phyloP scores from a whole-genome alignment of 2,888 invertebrate genomes.

The Phengaris arion region DNA sequence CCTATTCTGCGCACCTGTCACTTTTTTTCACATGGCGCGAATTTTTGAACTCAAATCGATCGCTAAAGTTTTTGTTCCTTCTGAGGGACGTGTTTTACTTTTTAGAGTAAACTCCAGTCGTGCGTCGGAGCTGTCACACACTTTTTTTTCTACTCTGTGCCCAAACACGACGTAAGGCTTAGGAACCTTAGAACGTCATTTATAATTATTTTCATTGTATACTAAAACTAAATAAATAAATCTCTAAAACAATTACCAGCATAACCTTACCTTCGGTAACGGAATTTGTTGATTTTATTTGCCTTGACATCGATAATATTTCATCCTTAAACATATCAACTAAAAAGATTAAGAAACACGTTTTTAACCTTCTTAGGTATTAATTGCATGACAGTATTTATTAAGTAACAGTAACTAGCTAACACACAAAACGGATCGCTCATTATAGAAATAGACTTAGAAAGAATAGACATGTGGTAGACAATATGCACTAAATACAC shows the following conservation, averaged over 20 bases:
- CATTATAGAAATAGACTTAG: neutral
- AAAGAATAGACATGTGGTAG: neutral
- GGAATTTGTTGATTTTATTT: neutral
- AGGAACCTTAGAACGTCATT: neutral
- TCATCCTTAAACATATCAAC: neutral
- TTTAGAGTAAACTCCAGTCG: no score
- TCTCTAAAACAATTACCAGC: neutral
- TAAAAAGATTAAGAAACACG: neutral
- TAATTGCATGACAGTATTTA: neutral
- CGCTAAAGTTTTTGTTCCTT: no score
- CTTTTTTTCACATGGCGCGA: no score
- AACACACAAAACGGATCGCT: neutral
- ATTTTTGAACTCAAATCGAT: no score
- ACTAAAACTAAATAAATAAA: neutral
- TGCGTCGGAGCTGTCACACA: no score
- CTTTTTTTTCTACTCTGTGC: no score
- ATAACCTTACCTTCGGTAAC: neutral
- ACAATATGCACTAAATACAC: neutral
- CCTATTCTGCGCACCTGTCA: no score
- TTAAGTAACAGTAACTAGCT: neutral
- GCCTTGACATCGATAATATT: constrained; percentile 4
- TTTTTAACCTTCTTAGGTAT: constrained; percentile 12
- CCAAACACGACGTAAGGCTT: no score
- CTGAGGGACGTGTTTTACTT: no score
- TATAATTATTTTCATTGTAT: neutral